Base-by-base conservation (phyloP, 2,113 vertebrate species). In the Salvelinus alpinus region DNA sequence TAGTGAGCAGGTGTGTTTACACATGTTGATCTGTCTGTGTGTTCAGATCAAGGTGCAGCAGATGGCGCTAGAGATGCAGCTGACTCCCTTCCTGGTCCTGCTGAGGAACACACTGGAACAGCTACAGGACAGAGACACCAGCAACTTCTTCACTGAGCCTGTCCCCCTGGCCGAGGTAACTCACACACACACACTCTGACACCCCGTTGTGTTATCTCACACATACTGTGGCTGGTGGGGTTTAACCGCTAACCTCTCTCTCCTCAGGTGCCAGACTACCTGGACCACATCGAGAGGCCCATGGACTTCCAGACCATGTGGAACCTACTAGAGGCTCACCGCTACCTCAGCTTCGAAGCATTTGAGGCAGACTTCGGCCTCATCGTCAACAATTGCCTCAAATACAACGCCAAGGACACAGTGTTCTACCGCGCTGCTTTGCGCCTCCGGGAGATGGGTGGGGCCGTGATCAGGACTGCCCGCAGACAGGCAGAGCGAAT, bases 271-370 rank as follows among this genome's bases (percentile, higher is more conserved):
- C 98, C 98, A 6, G 98, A 99, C 88, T 99, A 99, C 84, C 89
- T 99, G 87, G 98, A 99, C 91, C 97, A 99, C 84, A 98, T 99
- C 80, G 97, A 99, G 92, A 97, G 96, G 75, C 98, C 98, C 0
- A 99, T 99, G 98, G 98, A 99, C 87, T 99, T 99, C 91, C 96
- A 97, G 93, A 98, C 97, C 64, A 99, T 99, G 97, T 98, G 97
- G 91, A 95, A 95, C 84, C 94, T 96, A 80, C 91, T 99, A 82
- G 97, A 99, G 88, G 95, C 95, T 64, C 96, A 98, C 83, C 95
- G 93, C 85, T 99, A 99, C 90, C 94, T 96, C 91, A 98, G 95
- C 75, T 98, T 99, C 0, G 96, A 99, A 18, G 94, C 96, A 69
- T 99, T 99, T 74, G 97, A 99, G 91, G 93, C 94, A 6, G 97